phyloP scores from a whole-genome alignment of 1,140 invertebrate species.

The Whitmania pigra region DNA sequence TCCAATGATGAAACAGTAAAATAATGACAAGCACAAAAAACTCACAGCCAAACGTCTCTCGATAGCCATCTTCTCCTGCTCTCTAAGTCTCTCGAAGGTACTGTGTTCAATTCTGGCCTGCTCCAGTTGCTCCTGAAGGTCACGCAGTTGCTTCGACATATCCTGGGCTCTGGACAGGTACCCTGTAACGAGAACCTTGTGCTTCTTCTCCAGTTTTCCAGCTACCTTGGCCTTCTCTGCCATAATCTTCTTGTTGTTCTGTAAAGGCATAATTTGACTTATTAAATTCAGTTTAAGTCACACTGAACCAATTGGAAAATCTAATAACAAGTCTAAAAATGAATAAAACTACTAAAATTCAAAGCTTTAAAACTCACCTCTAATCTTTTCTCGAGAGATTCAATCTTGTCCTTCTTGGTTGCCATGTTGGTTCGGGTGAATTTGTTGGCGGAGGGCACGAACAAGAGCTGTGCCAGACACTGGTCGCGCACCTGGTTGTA shows the following conservation, averaged over 20 bases:
- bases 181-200: slow-evolving; percentile 80
- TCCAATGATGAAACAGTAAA: too few species aligned
- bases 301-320: too few species aligned
- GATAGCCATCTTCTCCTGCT: slow-evolving; percentile 79
- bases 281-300: neutral
- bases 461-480: slow-evolving; percentile 73
- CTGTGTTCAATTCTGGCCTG: slow-evolving; percentile 73
- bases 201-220: slow-evolving; percentile 92
- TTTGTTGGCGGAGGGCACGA: slow-evolving; percentile 70
- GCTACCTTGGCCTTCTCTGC: slow-evolving; percentile 85
- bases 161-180: slow-evolving; percentile 71
- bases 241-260: slow-evolving; percentile 81
- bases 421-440: slow-evolving; percentile 86
- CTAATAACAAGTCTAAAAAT: neutral
- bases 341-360: neutral
- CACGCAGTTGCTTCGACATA: slow-evolving; percentile 68
- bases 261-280: slow-evolving; percentile 21
- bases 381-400: slow-evolving; percentile 77
- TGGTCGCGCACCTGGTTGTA: slow-evolving; percentile 95
- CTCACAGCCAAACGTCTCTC: slow-evolving; percentile 68
- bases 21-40: too few species aligned
- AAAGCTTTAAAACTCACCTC: slow-evolving; percentile 46
- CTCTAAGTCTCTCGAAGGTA: slow-evolving; percentile 78
- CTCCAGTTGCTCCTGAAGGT: slow-evolving; percentile 71
- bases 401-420: slow-evolving; percentile 85